Evolutionary conservation across 2,888 invertebrate genomes (phyloP), one percentile per base, ranked within the genome.

Genomic region (Andrena bicolor): DNA sequence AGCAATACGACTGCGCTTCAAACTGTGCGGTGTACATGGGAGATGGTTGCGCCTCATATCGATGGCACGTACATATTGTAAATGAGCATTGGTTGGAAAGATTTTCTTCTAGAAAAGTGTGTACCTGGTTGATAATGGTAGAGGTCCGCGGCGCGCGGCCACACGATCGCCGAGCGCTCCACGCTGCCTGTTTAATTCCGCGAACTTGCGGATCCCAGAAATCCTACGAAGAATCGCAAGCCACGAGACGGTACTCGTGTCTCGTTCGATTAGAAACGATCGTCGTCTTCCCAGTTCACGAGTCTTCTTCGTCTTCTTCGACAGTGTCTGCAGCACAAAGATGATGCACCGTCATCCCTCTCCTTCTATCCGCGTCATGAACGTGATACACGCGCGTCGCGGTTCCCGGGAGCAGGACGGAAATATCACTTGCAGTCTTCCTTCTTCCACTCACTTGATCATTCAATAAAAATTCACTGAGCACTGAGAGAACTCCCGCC

Each of bases 101-200:
- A 10, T 20, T n/a, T 56, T 4, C 23, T 56, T 13, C n/a, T 49
- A 72, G n/a, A 7, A 65, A 56, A 48, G 13, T 61, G 2, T 65
- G 51, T 93, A 93, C 93, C 93, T 93, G 93, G 92, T 74, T 92
- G 93, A 90, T 93, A 93, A 85, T 91, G 89, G 88, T 91, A 92
- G 72, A 93, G 91, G 90, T 93, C 93, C 92, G 92, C 93, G 91
- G 92, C 92, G 76, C 93, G 93, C 92, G 93, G 93, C 93, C 93
- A 93, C 92, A 92, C 87, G 84, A 93, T 91, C 93, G 91, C 90
- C 89, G 93, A 92, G 91, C 90, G 92, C 93, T 93, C 93, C 93
- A 93, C 93, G 92, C 92, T 93, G 93, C 90, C 90, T 91, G 90
- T 83, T 92, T 91, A 82, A 89, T 89, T 93, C 92, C 93, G 93